Evolutionary conservation across 2,797 vertebrate species (phyloP), one percentile per base, ranked within the genome.

Genomic region (Alfaro cultratus): DNA sequence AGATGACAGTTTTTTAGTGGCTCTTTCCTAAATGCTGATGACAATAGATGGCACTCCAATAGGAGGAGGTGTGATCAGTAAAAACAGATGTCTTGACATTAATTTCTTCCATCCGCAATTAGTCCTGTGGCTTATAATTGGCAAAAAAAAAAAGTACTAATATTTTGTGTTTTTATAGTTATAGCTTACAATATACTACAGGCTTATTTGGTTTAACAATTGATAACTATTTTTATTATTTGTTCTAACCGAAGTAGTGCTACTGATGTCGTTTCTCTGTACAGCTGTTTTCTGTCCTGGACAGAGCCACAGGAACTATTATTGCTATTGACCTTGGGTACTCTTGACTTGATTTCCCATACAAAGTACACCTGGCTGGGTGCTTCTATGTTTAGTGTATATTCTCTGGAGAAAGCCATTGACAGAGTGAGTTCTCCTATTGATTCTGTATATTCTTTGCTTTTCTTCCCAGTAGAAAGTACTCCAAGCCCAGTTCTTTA

Each of bases 1-100:
- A 76, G 74, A 89, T 86, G 91, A 89, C 74, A 78, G 83, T 88
- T 86, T 86, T 68, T 87, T 85, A 88, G 78, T 72, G 76, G 67
- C 74, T 88, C 82, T 57, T 1, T 2, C 57, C 2, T 36, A 74
- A 77, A 57, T 80, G 81, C 60, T 85, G 82, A 85, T 83, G 85
- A 57, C 75, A 77, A 83, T 72, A 73, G 16, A 41, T 79, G 49
- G 80, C 39, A 18, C 81, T 34, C 43, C 80, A 84, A 77, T 21
- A 7, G 83, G 9, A 76, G 73, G 43, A 87, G 79, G 74, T 70
- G 9, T 4, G 46, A 57, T 34, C 45, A 13, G 53, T 31, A 67
- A 79, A 80, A 81, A 81, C 13, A 74, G 67, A 85, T 80, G 72
- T 78, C 73, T 78, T 89, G 75, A 85, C 77, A 84, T 83, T 80